Evolutionary conservation across 2,113 vertebrate species (phyloP).

Genomic region (Agelaius tricolor): DNA sequence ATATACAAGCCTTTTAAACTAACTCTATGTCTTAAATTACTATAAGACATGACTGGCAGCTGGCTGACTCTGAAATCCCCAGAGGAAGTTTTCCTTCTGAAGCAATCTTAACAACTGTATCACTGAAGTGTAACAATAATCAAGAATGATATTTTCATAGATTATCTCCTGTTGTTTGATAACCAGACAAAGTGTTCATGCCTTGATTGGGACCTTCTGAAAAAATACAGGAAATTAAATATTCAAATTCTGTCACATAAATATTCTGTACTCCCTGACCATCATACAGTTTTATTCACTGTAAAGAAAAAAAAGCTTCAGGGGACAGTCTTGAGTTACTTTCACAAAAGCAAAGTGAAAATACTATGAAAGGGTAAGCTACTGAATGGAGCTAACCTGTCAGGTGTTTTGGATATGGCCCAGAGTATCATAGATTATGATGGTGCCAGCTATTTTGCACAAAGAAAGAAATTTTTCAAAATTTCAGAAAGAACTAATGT

Average conservation of each 20-base stretch:
- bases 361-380: neutral
- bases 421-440: neutral
- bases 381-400: neutral
- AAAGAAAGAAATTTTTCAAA: neutral
- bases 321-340: neutral
- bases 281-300: neutral
- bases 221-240: neutral
- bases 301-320: neutral
- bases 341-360: neutral
- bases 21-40: neutral
- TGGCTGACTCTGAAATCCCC: neutral
- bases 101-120: neutral
- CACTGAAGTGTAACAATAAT: neutral
- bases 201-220: neutral
- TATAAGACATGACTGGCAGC: neutral
- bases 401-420: neutral
- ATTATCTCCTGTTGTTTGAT: neutral
- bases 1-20: neutral
- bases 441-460: neutral
- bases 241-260: neutral
- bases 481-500: neutral
- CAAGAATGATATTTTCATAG: neutral
- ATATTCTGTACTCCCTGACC: neutral
- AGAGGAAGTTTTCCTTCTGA: conserved; percentile 7
- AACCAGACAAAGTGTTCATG: neutral